Conservation (phyloP, 53 echinoderm and acorn worm genomes). For the Mesocentrotus franciscanus region DNA sequence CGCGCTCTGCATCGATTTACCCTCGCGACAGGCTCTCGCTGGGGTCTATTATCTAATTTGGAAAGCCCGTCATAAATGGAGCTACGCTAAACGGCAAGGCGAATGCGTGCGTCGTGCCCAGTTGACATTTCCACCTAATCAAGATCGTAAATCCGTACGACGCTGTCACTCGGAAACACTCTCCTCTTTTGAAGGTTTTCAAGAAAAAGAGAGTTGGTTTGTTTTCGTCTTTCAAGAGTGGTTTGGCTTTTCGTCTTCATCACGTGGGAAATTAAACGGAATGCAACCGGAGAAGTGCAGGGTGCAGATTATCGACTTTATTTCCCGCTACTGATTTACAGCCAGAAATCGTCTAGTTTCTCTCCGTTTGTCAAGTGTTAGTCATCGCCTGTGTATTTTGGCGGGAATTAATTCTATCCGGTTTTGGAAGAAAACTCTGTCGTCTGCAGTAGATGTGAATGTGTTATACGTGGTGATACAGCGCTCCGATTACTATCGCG, state of each 20-base stretch:
- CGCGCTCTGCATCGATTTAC: conserved; percentile 49
- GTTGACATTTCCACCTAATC: conserved; percentile 32
- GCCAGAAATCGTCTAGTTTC: background rate
- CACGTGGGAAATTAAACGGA: conserved; percentile 29
- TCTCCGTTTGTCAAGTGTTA: background rate
- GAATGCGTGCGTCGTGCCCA: background rate
- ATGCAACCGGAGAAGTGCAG: background rate
- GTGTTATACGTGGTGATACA: background rate
- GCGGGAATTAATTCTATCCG: conserved; percentile 21
- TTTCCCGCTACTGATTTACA: background rate
- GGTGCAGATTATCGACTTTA: conserved; percentile 13
- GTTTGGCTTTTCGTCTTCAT: background rate
- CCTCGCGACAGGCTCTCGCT: background rate
- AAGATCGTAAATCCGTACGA: conserved; percentile 13
- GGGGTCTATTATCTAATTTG: conserved; percentile 55
- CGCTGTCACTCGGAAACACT: conserved; percentile 3
- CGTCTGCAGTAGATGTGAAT: conserved; percentile 4
- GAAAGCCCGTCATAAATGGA: conserved; percentile 32
- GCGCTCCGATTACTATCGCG: background rate
- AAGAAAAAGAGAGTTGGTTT: background rate
- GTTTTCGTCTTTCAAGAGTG: background rate
- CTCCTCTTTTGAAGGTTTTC: background rate
- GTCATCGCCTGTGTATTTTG: conserved; percentile 39
- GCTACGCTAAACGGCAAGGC: conserved; percentile 16
- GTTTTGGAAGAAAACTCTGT: background rate